Evolutionary conservation across 2,888 invertebrate genomes (phyloP), one percentile per base, ranked within the genome.

Genomic region (Amphimallon solstitiale): DNA sequence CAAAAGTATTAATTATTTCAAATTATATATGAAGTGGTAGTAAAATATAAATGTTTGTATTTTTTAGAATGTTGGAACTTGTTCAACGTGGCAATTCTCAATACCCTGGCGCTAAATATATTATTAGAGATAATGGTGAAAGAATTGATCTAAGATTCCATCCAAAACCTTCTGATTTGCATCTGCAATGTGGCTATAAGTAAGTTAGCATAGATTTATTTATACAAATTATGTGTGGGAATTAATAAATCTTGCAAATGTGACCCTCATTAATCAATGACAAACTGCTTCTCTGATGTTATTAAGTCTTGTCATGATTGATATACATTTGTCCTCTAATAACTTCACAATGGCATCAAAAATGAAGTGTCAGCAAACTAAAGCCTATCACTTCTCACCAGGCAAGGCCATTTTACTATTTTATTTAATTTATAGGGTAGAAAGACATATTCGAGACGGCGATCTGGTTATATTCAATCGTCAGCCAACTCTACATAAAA

Each of bases 51-150:
- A n/a, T n/a, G n/a, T n/a, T n/a, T n/a, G n/a, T 46, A 43, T 64
- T 68, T 74, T 78, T 66, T 69, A 80, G 81, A 78, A 90, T 94
- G 89, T 92, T 94, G 80, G 97, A 98, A 76, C 85, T 99, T 64
- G 99, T 99, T 3, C 90, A 94, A 56, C 87, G 98, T 76, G 99
- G 99, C 56, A 97, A 98, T 81, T 95, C 97, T 1, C 97, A 98
- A 79, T 99, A 99, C 84, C 99, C 99, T 0, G 99, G 99, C 2
- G 99, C 99, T 2, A 99, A 99, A 80, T 99, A 99, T 80, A 98
- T 99, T 77, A 94, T 99, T 14, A 87, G 99, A 34, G 98, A 99
- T 79, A 99, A 99, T 82, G 98, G 98, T 0, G 98, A 98, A 80
- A 89, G 99, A 78, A 98, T 99, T 72, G 99, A 99, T 86, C 85